phyloP scores from a whole-genome alignment of 2,888 invertebrate genomes.

The Zelleria hepariella region DNA sequence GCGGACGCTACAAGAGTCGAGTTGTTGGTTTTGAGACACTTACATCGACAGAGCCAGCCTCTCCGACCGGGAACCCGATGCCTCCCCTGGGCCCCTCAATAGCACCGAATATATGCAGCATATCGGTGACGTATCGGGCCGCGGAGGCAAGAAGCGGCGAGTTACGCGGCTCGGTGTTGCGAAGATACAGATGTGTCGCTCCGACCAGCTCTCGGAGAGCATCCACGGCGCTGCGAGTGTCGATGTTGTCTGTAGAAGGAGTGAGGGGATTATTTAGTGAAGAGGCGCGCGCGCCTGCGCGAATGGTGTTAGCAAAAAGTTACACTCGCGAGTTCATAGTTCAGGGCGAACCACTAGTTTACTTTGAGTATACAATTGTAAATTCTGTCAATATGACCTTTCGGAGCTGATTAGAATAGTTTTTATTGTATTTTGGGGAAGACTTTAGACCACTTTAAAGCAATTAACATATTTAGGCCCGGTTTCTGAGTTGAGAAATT shows the following conservation, averaged over 20 bases:
- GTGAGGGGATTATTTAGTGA: not conserved
- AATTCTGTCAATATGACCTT: too few species aligned
- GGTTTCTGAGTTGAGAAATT: too few species aligned
- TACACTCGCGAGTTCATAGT: too few species aligned
- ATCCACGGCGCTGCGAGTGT: slow-evolving; percentile 91
- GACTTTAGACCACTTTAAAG: too few species aligned
- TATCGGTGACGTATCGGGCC: slow-evolving; percentile 87
- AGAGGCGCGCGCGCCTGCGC: too few species aligned
- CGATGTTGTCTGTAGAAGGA: slow-evolving; percentile 84
- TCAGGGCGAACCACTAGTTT: too few species aligned
- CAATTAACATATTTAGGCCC: too few species aligned
- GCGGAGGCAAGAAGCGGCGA: slow-evolving; percentile 81
- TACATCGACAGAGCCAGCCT: slow-evolving; percentile 52
- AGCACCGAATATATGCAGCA: slow-evolving; percentile 84
- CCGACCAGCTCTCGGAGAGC: slow-evolving; percentile 87
- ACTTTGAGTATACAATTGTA: too few species aligned
- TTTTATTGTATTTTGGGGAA: too few species aligned
- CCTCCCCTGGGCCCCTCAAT: slow-evolving; percentile 75
- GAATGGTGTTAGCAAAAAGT: too few species aligned
- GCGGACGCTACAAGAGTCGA: slow-evolving; percentile 81
- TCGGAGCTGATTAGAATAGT: too few species aligned
- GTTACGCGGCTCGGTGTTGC: slow-evolving; percentile 69
- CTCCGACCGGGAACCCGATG: slow-evolving; percentile 81
- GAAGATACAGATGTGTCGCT: slow-evolving; percentile 88
- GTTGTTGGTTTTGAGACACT: slow-evolving; percentile 70